phyloP scores from a whole-genome alignment of 2,797 vertebrate species.

The Intellagama lesueurii region DNA sequence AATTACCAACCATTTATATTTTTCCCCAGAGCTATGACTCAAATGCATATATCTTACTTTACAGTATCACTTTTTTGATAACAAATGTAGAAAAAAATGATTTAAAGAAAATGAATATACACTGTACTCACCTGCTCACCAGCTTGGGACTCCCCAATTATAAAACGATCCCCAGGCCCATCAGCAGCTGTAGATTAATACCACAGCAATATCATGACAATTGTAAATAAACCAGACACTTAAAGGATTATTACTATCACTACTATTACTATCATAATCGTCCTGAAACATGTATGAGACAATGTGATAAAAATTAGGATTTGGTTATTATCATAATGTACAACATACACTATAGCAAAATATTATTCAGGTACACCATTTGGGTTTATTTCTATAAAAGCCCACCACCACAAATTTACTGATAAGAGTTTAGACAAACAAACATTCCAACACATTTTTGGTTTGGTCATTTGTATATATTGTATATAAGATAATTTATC shows the following conservation, averaged over 20 bases:
- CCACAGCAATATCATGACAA: constrained; percentile 65
- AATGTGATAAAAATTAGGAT: background rate
- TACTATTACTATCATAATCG: background rate
- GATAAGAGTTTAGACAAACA: background rate
- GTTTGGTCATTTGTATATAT: background rate
- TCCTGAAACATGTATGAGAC: constrained; percentile 27
- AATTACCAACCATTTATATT: too few species aligned
- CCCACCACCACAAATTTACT: background rate
- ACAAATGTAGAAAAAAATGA: constrained; percentile 16
- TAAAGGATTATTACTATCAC: constrained; percentile 11
- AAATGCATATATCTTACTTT: too few species aligned
- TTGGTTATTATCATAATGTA: constrained; percentile 25
- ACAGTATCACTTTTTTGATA: too few species aligned
- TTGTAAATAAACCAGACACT: constrained; percentile 13
- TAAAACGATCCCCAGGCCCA: constrained; percentile 97
- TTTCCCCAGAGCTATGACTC: too few species aligned
- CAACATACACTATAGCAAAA: constrained; percentile 19
- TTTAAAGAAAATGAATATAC: constrained; percentile 3
- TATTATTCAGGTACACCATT: constrained; percentile 23
- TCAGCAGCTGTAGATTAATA: constrained; percentile 88
- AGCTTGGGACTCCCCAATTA: constrained; percentile 98
- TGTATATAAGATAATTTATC: background rate
- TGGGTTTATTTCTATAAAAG: background rate
- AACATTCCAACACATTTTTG: background rate
- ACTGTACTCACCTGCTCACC: constrained; percentile 91